Base-by-base conservation (phyloP, 2,888 invertebrate species). In the Reticulitermes lucifugus region DNA sequence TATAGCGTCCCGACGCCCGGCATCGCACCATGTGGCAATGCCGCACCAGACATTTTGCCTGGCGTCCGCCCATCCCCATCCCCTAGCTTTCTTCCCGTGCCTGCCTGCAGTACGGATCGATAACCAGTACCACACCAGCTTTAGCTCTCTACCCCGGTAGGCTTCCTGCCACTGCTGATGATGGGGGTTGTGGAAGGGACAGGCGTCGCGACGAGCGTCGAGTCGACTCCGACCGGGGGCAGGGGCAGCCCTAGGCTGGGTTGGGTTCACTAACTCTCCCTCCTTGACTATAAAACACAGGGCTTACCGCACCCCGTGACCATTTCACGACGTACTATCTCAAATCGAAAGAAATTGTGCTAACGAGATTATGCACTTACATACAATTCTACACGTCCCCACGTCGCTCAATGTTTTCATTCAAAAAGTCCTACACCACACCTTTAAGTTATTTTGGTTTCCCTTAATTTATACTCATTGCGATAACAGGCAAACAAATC, bases 31-130 rank as follows among this genome's bases (percentile, higher is more conserved):
- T 35, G 73, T 73, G 73, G 73, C 73, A 73, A 73, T 35, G 73
- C 73, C 41, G 73, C 73, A 73, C 73, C 73, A 73, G 73, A 73
- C 73, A 73, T 73, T 73, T 73, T 73, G 73, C 73, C 65, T 73
- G 73, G 73, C 73, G 73, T 73, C 73, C 41, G 6, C 35, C 73
- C 73, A n/a, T 21, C 35, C 25, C 71, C 51, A 21, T 18, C 55
- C 55, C 55, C 55, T 55, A 55, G 55, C 14, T 18, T 55, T 18
- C 55, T 55, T 55, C 55, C 55, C 55, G 55, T 55, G 55, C 55
- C 55, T 55, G 55, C 55, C 73, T 41, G 73, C 73, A 73, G 73
- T 73, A 29, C 25, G 5, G 73, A 73, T 73, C 73, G 73, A 73
- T 73, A 73, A 41, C 25, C 73, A 73, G 73, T 41, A 73, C 73